Base-by-base conservation (phyloP, 2,888 invertebrate genomes). In the Serrognathus titanus region DNA sequence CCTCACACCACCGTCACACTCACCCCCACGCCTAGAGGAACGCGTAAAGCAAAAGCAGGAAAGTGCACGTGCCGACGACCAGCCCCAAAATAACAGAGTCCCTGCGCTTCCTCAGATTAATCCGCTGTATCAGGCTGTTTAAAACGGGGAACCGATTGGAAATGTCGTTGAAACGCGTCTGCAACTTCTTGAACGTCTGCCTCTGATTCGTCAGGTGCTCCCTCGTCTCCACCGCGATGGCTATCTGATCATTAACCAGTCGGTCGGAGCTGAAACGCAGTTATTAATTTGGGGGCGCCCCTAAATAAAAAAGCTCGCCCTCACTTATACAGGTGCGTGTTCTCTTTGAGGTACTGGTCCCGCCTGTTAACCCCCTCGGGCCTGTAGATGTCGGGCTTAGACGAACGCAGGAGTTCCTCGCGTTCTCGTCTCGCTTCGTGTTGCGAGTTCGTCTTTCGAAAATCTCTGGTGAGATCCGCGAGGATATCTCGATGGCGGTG, bases 401-500 rank as follows among this genome's bases (percentile, higher is more conserved):
- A 76, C 0, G 86, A 84, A 4, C 89, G 87, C 16, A 96, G 80
- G 7, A 96, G 78, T 71, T 94, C 94, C 72, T 97, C 96, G 1
- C 97, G 82, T 75, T 97, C 94, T 60, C 92, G 84, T 41, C 90
- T 82, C 49, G 87, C 86, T 35, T 83, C 84, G 67, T 90, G 89
- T 57, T 91, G 88, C 9, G 90, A 87, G 60, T 88, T 88, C 0
- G 94, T 95, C 78, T 95, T 93, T 52, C 88, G 86, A 73, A 93
- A 98, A 78, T 98, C 98, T 70, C 94, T 87, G 46, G 89, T 88
- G 73, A 98, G 94, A 71, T 97, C 97, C 77, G 89, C 90, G 37
- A 98, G 82, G 69, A 99, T 99, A 77, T 98, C 98, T 66, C 93
- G 85, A 73, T 98, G 98, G 51, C 98, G 83, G 76, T 97, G 94